phyloP scores from a whole-genome alignment of 1,140 invertebrate species.

The Zelostemma sp. region DNA sequence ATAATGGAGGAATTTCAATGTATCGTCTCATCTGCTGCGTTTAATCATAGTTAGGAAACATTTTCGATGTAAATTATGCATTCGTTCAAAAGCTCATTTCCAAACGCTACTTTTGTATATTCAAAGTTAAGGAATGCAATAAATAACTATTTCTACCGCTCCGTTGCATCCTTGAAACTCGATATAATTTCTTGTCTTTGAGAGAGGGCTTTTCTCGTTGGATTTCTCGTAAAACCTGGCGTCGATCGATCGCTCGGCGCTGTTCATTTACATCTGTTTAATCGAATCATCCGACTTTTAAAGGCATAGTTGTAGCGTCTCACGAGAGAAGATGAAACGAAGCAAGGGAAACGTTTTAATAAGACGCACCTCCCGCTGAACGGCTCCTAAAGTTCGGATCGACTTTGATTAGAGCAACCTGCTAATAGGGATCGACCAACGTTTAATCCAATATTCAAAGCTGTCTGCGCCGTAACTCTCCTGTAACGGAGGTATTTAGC shows the following conservation, averaged over 20 bases:
- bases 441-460: conserved; percentile 67
- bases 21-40: neutral
- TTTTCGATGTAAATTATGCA: conserved; percentile 7
- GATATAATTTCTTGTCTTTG: too few species aligned
- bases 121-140: neutral
- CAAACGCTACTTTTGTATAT: neutral
- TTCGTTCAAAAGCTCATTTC: neutral
- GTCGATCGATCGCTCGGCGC: conserved; percentile 26
- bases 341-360: conserved; percentile 54
- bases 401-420: conserved; percentile 66
- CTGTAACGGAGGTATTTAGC: conserved; percentile 51
- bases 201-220: too few species aligned
- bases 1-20: conserved; percentile 7
- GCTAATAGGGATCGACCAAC: conserved; percentile 60
- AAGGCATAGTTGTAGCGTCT: conserved; percentile 16
- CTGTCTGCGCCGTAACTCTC: conserved; percentile 55
- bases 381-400: conserved; percentile 53
- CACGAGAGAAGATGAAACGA: conserved; percentile 9
- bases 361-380: conserved; percentile 50
- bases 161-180: too few species aligned
- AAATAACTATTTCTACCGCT: neutral
- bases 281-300: conserved; percentile 23
- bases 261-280: conserved; percentile 16
- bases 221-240: neutral
- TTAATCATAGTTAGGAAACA: conserved; percentile 6